Base-by-base conservation (phyloP, 2,113 vertebrate genomes). In the Cavia porcellus region DNA sequence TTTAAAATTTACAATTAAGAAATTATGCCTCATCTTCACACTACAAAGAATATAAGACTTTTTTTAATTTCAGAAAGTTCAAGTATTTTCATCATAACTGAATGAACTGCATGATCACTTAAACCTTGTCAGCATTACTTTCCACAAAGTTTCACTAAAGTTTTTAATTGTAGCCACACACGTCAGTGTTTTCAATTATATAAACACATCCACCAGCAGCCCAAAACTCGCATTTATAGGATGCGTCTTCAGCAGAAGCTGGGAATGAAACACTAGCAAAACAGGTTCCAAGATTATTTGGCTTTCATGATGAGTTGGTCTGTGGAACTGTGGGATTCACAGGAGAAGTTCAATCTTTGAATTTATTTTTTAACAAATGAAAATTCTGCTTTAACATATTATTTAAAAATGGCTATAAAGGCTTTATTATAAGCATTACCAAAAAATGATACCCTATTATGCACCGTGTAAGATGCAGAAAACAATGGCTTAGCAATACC, bases 51-150 rank as follows among this genome's bases (percentile, higher is more conserved):
- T 88, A 92, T 14, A 95, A 85, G 59, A 96, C 38, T 80, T 86
- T 50, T 90, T 89, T 97, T 95, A 92, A 96, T 96, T 96, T 94
- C 61, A 90, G 64, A 68, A 95, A 96, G 62, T 94, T 83, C 94
- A 97, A 95, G 55, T 90, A 28, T 96, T 97, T 95, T 95, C 64
- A 92, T 77, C 89, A 96, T 95, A 94, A 97, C 35, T 97, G 85
- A 97, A 96, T 61, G 68, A 90, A 83, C 0, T 97, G 7, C 66
- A 97, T 94, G 81, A 97, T 90, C 1, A 4, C 86, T 89, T 96
- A 95, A 86, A 86, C 81, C 94, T 5, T 52, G 45, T 94, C 66
- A 66, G 62, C 75, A 96, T 47, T 89, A 89, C 52, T 96, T 92
- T 86, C 47, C 64, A 92, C 45, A 94, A 72, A 55, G n/a, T 89